Base-by-base conservation (phyloP, 2,888 invertebrate genomes). In the Temnothorax unifasciatus region DNA sequence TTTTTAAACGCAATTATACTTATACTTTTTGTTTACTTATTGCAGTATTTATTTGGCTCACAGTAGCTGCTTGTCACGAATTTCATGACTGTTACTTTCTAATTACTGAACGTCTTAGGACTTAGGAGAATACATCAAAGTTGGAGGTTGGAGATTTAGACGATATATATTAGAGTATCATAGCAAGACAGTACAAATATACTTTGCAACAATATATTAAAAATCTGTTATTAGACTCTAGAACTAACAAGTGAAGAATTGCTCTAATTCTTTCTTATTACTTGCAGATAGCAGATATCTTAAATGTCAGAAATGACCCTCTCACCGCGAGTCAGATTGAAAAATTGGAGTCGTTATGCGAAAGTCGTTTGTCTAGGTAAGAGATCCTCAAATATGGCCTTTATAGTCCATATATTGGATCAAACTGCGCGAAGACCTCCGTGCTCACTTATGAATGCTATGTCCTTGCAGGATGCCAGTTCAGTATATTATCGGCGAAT, bases 401-500 rank as follows among this genome's bases (percentile, higher is more conserved):
- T 25, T 25, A 25, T 25, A 25, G 25, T 25, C 25, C 25, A 25
- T 25, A 25, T 15, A 11, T 11, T 52, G 41, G 25, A 54, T 29
- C 1, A 8, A 25, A 76, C 11, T 61, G 61, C 59, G 4, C 47
- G 15, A 25, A 29, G 54, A 41, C 4, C 9, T 66, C 21, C 0
- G 29, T 6, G 29, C 21, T 61, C 25, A n/a, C 66, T 85, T 64
- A 69, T 75, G 13, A 75, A 64, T 18, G 5, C 34, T 13, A 29
- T 57, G 75, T 77, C 63, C 77, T 91, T 95, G 92, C 59, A 96
- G 97, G 85, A 96, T 96, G 96, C 97, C 97, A 0, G 95, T 97
- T 41, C 97, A 97, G 92, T 97, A 97, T 89, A 96, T 97, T 54
- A 95, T 97, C 68, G 96, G 96, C n/a, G 96, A 97, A 93, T 97